Evolutionary conservation across 2,797 vertebrate genomes (phyloP).

Genomic region (Diglossa cyanea): DNA sequence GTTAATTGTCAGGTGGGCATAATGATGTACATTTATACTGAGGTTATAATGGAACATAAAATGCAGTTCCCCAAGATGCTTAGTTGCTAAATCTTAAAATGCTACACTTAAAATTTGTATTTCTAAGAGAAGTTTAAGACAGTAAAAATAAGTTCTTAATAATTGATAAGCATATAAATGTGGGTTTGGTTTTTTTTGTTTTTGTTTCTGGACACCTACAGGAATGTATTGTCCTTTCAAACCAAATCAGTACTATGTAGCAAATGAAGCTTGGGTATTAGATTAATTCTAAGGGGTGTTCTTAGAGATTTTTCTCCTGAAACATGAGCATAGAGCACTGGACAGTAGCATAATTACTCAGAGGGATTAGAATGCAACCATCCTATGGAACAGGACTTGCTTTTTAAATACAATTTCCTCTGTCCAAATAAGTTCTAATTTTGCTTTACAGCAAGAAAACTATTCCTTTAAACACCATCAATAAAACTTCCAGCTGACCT

Average conservation of each 20-base stretch:
- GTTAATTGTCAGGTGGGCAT: not conserved
- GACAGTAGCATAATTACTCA: not conserved
- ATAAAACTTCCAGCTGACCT: constrained; percentile 27
- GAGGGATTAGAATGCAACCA: not conserved
- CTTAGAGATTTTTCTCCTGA: not conserved
- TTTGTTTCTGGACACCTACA: not conserved
- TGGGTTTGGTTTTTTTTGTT: not conserved
- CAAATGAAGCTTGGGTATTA: not conserved
- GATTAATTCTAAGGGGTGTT: not conserved
- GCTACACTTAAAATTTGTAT: not conserved
- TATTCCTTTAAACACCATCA: not conserved
- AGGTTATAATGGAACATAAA: not conserved
- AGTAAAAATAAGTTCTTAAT: not conserved
- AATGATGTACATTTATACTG: not conserved
- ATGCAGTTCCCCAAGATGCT: not conserved
- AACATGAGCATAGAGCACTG: not conserved
- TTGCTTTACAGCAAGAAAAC: not conserved
- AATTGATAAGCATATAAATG: not conserved
- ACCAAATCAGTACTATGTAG: not conserved
- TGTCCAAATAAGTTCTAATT: not conserved
- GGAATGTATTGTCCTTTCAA: not conserved
- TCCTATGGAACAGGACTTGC: not conserved
- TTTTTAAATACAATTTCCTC: not conserved
- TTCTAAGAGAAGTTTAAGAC: not conserved
- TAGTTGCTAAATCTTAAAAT: not conserved